Evolutionary conservation across 2,113 vertebrate species (phyloP).

Genomic region (Vireo altiloquus): DNA sequence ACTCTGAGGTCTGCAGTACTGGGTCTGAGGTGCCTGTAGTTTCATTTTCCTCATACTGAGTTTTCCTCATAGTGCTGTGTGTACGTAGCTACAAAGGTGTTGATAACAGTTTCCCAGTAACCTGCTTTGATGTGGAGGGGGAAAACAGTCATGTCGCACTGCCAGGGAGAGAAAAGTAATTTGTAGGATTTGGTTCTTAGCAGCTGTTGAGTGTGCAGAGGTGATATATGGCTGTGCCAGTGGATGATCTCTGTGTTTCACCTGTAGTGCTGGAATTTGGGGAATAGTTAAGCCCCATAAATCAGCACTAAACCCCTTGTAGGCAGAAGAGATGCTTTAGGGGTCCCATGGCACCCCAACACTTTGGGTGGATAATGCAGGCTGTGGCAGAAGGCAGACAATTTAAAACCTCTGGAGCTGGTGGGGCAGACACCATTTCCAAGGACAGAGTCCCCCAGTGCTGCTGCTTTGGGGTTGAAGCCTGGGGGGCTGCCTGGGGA

Average conservation of each 20-base stretch:
- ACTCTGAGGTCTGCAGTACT: not conserved
- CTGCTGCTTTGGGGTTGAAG: not conserved
- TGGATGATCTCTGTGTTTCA: not conserved
- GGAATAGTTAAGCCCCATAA: not conserved
- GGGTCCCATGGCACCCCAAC: rapidly evolving
- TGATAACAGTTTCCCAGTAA: not conserved
- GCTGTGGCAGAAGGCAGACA: not conserved
- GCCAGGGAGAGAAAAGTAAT: not conserved
- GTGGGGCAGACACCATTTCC: not conserved
- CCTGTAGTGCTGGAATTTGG: not conserved
- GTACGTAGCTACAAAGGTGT: not conserved
- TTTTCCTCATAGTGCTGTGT: not conserved
- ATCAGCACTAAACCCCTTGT: not conserved
- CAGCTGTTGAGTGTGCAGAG: not conserved
- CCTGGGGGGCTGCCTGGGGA: rapidly evolving
- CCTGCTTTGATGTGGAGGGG: not conserved
- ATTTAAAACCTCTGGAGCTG: not conserved
- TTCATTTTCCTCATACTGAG: not conserved
- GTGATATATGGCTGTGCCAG: not conserved
- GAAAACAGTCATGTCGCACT: not conserved
- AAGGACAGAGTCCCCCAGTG: not conserved
- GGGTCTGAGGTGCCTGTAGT: not conserved
- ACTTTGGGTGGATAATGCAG: not conserved
- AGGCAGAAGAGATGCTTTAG: not conserved
- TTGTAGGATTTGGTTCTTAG: not conserved